These are phyloP conservation scores for Seira ritae DNA, from an alignment of 2,888 invertebrate genomes.

Conservation along the genomic window DNA sequence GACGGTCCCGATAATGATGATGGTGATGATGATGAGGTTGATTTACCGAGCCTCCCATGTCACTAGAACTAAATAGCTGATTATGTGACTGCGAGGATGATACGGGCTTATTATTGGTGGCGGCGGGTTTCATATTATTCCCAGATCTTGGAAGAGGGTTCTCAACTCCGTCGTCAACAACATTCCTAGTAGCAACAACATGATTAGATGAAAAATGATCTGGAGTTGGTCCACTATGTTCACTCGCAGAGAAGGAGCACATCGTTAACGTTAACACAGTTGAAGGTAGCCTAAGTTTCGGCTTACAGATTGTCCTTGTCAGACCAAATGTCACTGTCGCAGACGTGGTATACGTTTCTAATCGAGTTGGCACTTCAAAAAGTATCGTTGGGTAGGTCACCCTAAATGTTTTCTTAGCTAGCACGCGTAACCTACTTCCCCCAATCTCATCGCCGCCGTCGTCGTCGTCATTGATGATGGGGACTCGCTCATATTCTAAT, in stretches of 20 bases:
- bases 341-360: constrained; percentile 71
- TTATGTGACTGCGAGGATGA: constrained; percentile 29
- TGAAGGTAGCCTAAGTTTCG: constrained; percentile 69
- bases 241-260: constrained; percentile 50
- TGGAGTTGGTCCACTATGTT: constrained; percentile 54
- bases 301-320: constrained; percentile 70
- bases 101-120: constrained; percentile 35
- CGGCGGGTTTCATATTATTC: constrained; percentile 16
- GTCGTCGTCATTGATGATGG: constrained; percentile 1
- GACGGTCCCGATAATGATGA: constrained; percentile 50
- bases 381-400: constrained; percentile 64
- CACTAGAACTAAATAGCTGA: not conserved
- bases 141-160: not conserved
- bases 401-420: constrained; percentile 58
- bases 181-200: constrained; percentile 13
- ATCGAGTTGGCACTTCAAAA: constrained; percentile 72
- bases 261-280: constrained; percentile 68
- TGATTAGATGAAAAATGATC: constrained; percentile 55
- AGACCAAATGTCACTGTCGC: constrained; percentile 71
- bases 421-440: constrained; percentile 16
- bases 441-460: not conserved
- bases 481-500: constrained; percentile 20
- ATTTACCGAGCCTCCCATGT: constrained; percentile 4
- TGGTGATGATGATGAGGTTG: constrained; percentile 30
- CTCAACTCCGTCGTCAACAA: constrained; percentile 26